phyloP scores from a whole-genome alignment of 2,113 vertebrate genomes.

The Eulacestoma nigropectus region DNA sequence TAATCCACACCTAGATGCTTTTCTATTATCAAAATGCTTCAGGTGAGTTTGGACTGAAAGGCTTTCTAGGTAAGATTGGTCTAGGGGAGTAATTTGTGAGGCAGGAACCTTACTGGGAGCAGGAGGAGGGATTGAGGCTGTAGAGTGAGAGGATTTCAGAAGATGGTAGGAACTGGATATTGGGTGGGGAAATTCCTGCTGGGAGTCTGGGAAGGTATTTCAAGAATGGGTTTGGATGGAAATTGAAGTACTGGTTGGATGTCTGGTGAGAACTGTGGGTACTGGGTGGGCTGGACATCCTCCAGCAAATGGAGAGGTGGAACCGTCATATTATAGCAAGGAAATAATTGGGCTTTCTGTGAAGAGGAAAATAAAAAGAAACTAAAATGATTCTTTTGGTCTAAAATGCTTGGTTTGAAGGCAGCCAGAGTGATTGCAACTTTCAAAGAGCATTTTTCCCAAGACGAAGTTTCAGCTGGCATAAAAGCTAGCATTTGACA shows the following conservation, averaged over 20 bases:
- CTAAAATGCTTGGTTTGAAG: background rate
- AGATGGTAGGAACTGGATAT: background rate
- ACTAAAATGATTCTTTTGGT: background rate
- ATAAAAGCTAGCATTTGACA: conserved; percentile 46
- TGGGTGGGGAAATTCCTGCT: background rate
- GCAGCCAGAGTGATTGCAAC: background rate
- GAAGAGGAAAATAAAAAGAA: background rate
- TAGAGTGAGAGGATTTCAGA: background rate
- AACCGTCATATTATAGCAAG: background rate
- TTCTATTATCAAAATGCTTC: background rate
- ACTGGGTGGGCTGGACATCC: background rate
- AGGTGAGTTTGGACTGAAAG: background rate
- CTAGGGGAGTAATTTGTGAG: background rate
- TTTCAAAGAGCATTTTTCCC: conserved; percentile 43
- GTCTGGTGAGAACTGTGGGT: background rate
- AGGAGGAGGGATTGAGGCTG: background rate
- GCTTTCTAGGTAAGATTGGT: background rate
- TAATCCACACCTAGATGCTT: background rate
- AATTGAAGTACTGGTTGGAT: background rate
- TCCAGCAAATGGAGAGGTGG: background rate
- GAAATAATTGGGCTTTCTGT: background rate
- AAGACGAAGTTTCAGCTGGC: background rate
- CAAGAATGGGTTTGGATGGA: background rate
- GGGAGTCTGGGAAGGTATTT: background rate
- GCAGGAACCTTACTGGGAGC: background rate